Percentiles rank a stretch among this genome's conserved stretches.
Evolutionary conservation across 2,113 vertebrate species (phyloP).

Genomic region (Crypturellus undulatus): DNA sequence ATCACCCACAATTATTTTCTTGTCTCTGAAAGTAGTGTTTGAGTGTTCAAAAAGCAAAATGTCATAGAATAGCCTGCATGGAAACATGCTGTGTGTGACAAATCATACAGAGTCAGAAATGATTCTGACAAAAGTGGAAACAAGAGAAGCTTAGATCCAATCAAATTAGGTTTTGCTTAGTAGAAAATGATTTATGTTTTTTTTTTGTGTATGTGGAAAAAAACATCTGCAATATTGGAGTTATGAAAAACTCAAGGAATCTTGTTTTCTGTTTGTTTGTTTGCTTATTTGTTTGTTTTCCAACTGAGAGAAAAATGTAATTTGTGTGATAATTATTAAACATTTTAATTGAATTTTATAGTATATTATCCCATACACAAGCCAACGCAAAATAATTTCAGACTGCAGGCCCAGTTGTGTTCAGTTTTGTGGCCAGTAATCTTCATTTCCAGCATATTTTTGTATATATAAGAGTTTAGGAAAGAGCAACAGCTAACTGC

Average conservation of each 20-base stretch:
- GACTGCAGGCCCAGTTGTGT: background rate
- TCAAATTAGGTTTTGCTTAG: background rate
- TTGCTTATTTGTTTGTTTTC: rapidly evolving
- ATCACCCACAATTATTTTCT: background rate
- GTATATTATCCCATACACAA: background rate
- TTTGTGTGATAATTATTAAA: background rate
- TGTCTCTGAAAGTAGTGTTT: background rate
- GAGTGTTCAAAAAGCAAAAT: background rate
- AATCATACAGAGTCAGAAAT: background rate
- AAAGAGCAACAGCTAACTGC: background rate
- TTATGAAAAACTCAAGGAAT: background rate
- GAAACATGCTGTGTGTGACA: background rate
- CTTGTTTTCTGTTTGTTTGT: background rate
- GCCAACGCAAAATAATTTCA: background rate
- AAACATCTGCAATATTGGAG: background rate
- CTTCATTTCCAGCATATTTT: background rate
- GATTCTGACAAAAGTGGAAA: background rate
- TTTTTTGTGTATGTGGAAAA: background rate
- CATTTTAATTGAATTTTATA: background rate
- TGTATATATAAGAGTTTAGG: background rate
- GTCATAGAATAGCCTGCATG: background rate
- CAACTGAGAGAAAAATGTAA: background rate
- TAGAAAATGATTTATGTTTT: background rate
- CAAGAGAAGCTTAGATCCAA: background rate
- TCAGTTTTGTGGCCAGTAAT: background rate